Evolutionary conservation across 2,888 invertebrate species (phyloP).

Genomic region (Seira sanloemensis): DNA sequence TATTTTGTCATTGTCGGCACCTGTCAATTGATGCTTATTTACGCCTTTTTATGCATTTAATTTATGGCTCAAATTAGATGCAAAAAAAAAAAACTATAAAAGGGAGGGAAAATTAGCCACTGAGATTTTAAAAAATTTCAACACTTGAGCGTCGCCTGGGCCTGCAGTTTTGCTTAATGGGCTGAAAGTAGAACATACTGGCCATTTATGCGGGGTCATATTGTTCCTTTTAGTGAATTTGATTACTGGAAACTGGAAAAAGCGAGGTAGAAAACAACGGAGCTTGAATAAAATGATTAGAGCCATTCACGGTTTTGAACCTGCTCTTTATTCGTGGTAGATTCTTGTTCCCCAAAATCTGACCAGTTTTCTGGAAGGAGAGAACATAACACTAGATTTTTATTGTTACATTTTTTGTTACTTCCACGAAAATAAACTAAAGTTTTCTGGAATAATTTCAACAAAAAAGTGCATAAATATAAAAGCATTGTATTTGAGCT

Average conservation of each 20-base stretch:
- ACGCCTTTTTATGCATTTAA: constrained; percentile 17
- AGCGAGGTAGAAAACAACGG: too few species aligned
- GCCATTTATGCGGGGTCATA: constrained; percentile 6
- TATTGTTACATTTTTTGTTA: constrained; percentile 9
- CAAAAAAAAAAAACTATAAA: too few species aligned
- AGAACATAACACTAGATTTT: background rate
- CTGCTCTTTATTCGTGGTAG: background rate
- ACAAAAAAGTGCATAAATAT: background rate
- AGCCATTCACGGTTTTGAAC: constrained; percentile 9
- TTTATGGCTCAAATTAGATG: constrained; percentile 37
- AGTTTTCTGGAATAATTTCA: constrained; percentile 13
- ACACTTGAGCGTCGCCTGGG: background rate
- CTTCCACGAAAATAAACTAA: constrained; percentile 4
- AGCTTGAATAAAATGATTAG: constrained; percentile 28
- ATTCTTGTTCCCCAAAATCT: background rate
- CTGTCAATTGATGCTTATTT: constrained; percentile 52
- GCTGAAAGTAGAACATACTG: background rate
- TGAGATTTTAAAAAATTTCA: background rate
- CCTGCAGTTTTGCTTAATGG: constrained; percentile 8
- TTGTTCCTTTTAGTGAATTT: background rate
- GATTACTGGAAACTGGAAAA: constrained; percentile 26
- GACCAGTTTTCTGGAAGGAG: background rate
- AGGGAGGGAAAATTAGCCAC: background rate
- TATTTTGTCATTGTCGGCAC: constrained; percentile 48
- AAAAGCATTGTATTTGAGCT: background rate